Conservation (phyloP, 2,888 invertebrate species). For the Sericinus montela region DNA sequence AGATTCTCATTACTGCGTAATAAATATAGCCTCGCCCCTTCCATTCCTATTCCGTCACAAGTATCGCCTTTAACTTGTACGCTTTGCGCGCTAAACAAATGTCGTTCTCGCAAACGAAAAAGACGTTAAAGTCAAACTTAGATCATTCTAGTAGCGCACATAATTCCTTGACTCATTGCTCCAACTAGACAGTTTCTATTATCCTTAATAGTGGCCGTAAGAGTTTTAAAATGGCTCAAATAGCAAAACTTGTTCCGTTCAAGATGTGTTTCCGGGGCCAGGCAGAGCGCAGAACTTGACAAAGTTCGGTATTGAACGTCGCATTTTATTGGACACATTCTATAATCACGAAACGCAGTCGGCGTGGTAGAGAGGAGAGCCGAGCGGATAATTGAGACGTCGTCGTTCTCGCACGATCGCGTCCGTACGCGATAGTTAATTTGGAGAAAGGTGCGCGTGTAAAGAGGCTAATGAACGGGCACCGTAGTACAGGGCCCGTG, state of each 20-base stretch:
- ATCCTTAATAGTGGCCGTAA: slow-evolving; percentile 74
- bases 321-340: slow-evolving; percentile 68
- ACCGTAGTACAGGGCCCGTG: slow-evolving; percentile 44
- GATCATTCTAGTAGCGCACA: slow-evolving; percentile 63
- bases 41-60: slow-evolving; percentile 23
- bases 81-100: slow-evolving; percentile 25
- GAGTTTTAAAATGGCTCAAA: slow-evolving; percentile 74
- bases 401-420: slow-evolving; percentile 21
- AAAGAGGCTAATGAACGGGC: slow-evolving; percentile 64
- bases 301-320: slow-evolving; percentile 67
- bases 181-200: slow-evolving; percentile 70
- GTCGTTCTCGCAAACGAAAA: slow-evolving; percentile 34
- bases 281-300: slow-evolving; percentile 49
- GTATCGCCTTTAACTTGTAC: slow-evolving; percentile 15
- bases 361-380: slow-evolving; percentile 31
- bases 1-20: slow-evolving; percentile 71
- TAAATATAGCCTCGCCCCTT: slow-evolving; percentile 44
- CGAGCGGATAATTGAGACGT: slow-evolving; percentile 35
- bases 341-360: slow-evolving; percentile 48
- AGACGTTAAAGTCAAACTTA: slow-evolving; percentile 66
- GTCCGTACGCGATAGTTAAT: slow-evolving; percentile 35
- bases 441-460: slow-evolving; percentile 42
- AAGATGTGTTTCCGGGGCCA: slow-evolving; percentile 62
- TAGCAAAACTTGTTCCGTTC: slow-evolving; percentile 65
- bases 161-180: slow-evolving; percentile 68